A percentile compares a stretch with the other conserved stretches of the same genome.
Evolutionary conservation across 2,797 vertebrate species (phyloP).

Genomic region (Scolopax rusticola): DNA sequence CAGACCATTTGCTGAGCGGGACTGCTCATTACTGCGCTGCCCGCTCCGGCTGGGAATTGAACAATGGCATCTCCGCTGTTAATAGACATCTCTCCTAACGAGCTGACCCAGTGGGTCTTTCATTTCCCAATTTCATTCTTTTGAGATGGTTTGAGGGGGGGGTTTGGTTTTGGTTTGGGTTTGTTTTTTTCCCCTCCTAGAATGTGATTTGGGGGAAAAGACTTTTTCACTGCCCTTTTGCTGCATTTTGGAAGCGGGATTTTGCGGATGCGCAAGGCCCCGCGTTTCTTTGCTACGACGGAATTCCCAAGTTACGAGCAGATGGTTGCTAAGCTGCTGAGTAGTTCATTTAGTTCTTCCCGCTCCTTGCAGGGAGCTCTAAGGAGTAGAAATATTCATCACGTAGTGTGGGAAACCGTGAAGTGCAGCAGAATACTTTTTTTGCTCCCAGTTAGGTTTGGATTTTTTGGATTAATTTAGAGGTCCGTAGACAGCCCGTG

Average conservation of each 20-base stretch:
- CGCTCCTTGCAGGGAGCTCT: not conserved
- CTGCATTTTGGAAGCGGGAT: not conserved
- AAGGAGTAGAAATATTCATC: not conserved
- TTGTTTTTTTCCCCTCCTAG: not conserved
- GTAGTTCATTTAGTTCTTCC: not conserved
- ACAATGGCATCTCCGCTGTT: rapidly evolving
- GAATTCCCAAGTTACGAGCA: not conserved
- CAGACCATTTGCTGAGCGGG: not conserved
- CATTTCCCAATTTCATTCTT: not conserved
- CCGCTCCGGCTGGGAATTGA: not conserved
- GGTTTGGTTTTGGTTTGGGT: too few species aligned
- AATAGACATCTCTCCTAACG: not conserved
- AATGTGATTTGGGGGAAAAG: not conserved
- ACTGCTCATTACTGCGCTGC: not conserved
- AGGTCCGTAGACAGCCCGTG: rapidly evolving
- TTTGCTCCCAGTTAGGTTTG: not conserved
- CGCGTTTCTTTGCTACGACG: rapidly evolving
- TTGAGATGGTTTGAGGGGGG: too few species aligned
- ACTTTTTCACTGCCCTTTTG: not conserved
- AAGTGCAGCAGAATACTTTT: not conserved
- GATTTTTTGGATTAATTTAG: not conserved
- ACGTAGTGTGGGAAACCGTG: not conserved
- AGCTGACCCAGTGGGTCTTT: not conserved
- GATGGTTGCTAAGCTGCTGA: not conserved
- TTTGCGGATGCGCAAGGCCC: not conserved